A percentile compares a stretch with the other conserved stretches of the same genome.
Evolutionary conservation across 1,140 invertebrate species (phyloP).

Genomic region (Phenacoccus solenopsis): DNA sequence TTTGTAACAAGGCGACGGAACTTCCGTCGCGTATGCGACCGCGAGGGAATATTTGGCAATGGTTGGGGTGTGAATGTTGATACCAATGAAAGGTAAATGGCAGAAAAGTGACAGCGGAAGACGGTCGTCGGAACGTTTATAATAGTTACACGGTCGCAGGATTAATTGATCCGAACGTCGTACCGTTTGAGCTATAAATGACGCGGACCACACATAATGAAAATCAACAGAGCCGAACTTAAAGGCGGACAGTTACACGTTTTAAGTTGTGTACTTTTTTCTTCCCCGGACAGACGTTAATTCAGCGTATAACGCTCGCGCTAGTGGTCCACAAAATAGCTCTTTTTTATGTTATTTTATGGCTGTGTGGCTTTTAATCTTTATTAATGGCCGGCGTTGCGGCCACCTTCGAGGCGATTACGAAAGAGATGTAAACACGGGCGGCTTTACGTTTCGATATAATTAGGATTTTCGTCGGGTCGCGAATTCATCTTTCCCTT

Average conservation of each 20-base stretch:
- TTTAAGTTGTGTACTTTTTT: constrained; percentile 1
- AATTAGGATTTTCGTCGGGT: background rate
- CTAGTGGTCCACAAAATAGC: background rate
- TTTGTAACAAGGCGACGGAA: too few species aligned
- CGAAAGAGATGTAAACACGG: background rate
- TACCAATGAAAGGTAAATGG: constrained; percentile 9
- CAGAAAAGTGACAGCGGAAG: constrained; percentile 5
- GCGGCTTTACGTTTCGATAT: background rate
- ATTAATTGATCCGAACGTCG: constrained; percentile 4
- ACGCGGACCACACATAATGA: constrained; percentile 14
- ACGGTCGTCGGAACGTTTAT: background rate
- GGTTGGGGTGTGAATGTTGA: constrained; percentile 1
- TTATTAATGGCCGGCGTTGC: background rate
- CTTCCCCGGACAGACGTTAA: too few species aligned
- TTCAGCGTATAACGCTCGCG: background rate
- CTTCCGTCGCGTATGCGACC: too few species aligned
- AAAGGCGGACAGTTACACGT: constrained; percentile 17
- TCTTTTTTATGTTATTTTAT: background rate
- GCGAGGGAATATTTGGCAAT: constrained; percentile 14
- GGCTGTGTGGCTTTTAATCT: background rate
- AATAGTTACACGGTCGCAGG: background rate
- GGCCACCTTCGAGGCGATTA: too few species aligned
- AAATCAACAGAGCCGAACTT: constrained; percentile 14
- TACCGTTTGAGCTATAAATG: constrained; percentile 6
- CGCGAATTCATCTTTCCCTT: too few species aligned